Percentiles rank a stretch among this genome's conserved stretches.
phyloP scores from a whole-genome alignment of 2,113 vertebrate genomes.

The Platycercus adscitus region DNA sequence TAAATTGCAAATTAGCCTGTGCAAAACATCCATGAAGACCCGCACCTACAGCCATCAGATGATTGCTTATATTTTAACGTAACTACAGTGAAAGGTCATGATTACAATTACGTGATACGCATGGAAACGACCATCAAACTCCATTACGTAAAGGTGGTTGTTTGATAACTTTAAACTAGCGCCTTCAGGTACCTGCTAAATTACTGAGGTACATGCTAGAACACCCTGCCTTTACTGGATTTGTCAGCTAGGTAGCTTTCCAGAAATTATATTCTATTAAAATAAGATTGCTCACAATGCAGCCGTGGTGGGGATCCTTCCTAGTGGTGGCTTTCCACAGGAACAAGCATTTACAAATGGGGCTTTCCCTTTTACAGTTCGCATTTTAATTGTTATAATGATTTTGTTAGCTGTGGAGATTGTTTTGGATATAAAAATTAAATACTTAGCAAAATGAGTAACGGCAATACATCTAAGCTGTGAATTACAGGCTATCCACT shows the following conservation, averaged over 20 bases:
- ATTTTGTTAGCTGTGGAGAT: background rate
- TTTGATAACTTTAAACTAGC: background rate
- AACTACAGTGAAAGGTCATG: background rate
- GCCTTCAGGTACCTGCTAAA: background rate
- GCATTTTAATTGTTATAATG: background rate
- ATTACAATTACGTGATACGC: background rate
- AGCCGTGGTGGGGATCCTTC: background rate
- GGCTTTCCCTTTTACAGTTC: background rate
- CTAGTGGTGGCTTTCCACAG: background rate
- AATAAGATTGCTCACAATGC: background rate
- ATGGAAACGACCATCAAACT: background rate
- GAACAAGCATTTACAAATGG: background rate
- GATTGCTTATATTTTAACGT: background rate
- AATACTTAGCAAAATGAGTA: background rate
- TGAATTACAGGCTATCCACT: background rate
- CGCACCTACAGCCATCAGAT: background rate
- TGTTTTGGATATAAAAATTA: background rate
- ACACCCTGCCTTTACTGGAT: background rate
- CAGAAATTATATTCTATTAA: background rate
- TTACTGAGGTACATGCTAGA: background rate
- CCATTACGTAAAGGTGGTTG: background rate
- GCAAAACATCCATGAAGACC: background rate
- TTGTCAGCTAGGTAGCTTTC: background rate
- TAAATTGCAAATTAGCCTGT: background rate
- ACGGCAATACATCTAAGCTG: rapidly evolving